Percentiles rank a stretch among this genome's conserved stretches.
Evolutionary conservation across 92 coral and sea anemone species (phyloP).

Genomic region (Metridium senile): DNA sequence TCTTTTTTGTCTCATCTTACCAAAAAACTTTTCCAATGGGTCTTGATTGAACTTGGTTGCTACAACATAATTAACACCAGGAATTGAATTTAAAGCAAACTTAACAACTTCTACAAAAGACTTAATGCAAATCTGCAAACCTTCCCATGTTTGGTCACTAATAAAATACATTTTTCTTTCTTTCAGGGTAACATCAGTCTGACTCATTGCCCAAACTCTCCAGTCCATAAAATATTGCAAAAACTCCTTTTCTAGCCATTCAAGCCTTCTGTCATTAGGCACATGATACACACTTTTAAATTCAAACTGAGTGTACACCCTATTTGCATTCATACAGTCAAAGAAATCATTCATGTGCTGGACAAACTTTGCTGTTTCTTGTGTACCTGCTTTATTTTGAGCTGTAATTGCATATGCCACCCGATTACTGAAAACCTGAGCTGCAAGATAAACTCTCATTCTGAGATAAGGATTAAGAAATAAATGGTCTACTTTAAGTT

Average conservation of each 20-base stretch:
- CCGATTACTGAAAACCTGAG: no score
- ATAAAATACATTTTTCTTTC: slow-evolving; percentile 42
- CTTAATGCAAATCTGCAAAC: slow-evolving; percentile 49
- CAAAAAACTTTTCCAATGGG: slow-evolving; percentile 52
- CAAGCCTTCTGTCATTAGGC: slow-evolving; percentile 27
- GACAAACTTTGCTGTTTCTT: no score
- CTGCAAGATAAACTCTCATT: no score
- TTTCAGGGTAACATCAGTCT: slow-evolving; percentile 22
- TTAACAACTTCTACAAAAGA: slow-evolving; percentile 49
- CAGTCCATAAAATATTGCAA: slow-evolving; percentile 47
- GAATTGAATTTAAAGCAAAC: slow-evolving; percentile 28
- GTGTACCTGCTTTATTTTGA: no score
- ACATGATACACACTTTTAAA: slow-evolving; percentile 48
- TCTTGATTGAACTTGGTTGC: slow-evolving; percentile 60
- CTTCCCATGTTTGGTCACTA: slow-evolving; percentile 58
- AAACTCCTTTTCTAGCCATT: slow-evolving; percentile 45
- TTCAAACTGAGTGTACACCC: slow-evolving; percentile 40
- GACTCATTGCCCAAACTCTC: slow-evolving; percentile 43
- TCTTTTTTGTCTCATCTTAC: slow-evolving; percentile 48
- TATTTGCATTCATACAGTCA: no score
- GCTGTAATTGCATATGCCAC: no score
- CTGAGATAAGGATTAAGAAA: no score
- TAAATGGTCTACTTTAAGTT: no score
- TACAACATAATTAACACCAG: slow-evolving; percentile 47
- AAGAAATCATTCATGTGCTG: no score